Evolutionary conservation across 2,888 invertebrate species (phyloP).

Genomic region (Eremobia ochroleuca): DNA sequence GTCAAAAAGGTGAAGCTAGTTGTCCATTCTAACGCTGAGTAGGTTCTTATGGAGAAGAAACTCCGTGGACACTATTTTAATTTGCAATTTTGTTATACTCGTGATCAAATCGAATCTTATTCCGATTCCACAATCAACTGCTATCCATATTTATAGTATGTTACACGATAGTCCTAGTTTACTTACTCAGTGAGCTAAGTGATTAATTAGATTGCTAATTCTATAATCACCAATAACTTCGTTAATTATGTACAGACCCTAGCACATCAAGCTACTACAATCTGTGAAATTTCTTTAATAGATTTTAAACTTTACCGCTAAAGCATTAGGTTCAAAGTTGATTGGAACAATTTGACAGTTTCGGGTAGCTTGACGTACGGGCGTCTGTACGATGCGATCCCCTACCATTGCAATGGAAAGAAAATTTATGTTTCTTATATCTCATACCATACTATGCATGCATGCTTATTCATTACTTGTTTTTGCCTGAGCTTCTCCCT

Average conservation of each 20-base stretch:
- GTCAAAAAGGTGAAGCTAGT: neutral
- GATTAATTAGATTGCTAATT: conserved; percentile 23
- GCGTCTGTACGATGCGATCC: neutral
- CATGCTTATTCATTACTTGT: neutral
- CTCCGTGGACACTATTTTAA: neutral
- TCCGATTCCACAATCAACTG: neutral
- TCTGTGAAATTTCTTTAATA: too few relatives aligned
- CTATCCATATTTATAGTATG: neutral
- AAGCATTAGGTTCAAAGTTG: too few relatives aligned
- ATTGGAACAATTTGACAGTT: too few relatives aligned
- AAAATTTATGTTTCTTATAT: neutral
- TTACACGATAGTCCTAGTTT: neutral
- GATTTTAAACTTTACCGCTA: too few relatives aligned
- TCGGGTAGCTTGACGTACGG: too few relatives aligned
- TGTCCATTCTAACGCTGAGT: too few relatives aligned
- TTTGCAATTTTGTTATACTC: neutral
- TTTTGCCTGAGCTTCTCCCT: too few relatives aligned
- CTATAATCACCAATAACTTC: conserved; percentile 29
- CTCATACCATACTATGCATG: too few relatives aligned
- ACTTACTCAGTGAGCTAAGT: conserved; percentile 5
- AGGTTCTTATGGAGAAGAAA: too few relatives aligned
- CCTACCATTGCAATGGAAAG: conserved; percentile 16
- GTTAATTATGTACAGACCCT: too few relatives aligned
- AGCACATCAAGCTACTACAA: too few relatives aligned
- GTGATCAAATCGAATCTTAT: neutral